Evolutionary conservation across 53 echinoderm and acorn worm species (phyloP), one percentile per base, ranked within the genome.

Genomic region (Stichopus horrens): DNA sequence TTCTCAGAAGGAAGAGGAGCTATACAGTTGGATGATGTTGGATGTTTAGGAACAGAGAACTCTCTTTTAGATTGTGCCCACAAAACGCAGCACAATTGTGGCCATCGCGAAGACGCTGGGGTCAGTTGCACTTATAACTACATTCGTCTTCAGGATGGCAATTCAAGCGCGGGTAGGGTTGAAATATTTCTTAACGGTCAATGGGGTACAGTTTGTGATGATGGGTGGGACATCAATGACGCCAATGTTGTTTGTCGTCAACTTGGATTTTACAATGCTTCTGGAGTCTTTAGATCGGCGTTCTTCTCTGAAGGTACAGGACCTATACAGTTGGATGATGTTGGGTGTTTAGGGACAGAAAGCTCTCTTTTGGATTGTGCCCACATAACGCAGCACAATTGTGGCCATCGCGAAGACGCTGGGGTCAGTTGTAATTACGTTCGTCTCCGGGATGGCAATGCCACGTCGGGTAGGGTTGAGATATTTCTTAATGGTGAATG

Each of bases 21-120:
- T 54, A 96, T 96, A 21, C 74, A 92, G 56, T 82, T 96, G 22
- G 96, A 96, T 74, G 94, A 91, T 9, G 82, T 96, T 14, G 66
- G 75, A 8, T 96, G 96, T 57, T 74, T 13, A 19, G 96, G 96
- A 21, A 63, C 53, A 5, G 96, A 96, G 58, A 79, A 54, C 0
- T 65, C 76, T 5, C 88, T 96, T 0, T 90, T 92, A 55, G 92
- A 93, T 74, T 96, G 96, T 57, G 88, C 90, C 9, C 92, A 92
- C 74, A 90, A 91, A 9, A 91, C 91, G 3, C 91, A 91, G 92
- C 91, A 96, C 84, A 92, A 96, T 56, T 96, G 96, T 86, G 92
- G 92, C 79, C 96, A 96, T 54, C 91, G 92, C 68, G 96, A 96
- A 57, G 96, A 96, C 76, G 90, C 94, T 51, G 91, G 91, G 8